Evolutionary conservation across 1,140 invertebrate genomes (phyloP).

Genomic region (Halotydeus destructor): DNA sequence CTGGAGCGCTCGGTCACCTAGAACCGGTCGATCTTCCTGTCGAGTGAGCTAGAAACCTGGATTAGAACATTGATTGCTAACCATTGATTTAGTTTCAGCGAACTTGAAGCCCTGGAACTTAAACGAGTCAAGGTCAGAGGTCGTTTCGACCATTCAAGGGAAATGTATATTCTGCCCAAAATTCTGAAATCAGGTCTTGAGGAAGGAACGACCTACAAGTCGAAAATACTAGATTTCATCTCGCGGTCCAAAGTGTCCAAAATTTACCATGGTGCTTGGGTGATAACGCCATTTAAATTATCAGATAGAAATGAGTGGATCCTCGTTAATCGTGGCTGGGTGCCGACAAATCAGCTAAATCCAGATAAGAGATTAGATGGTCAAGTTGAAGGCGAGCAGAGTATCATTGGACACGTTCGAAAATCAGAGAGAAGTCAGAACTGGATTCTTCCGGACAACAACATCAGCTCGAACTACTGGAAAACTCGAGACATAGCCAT

Average conservation of each 20-base stretch:
- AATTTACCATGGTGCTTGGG: background rate
- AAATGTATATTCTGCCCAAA: background rate
- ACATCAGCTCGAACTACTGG: too few relatives aligned
- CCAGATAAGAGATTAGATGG: background rate
- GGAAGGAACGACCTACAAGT: too few relatives aligned
- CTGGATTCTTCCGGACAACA: too few relatives aligned
- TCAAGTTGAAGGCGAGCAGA: slow-evolving; percentile 3
- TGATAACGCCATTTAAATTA: slow-evolving; percentile 5
- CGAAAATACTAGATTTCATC: too few relatives aligned
- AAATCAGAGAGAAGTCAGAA: background rate
- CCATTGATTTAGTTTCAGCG: background rate
- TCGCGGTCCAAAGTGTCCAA: background rate
- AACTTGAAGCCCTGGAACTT: slow-evolving; percentile 1
- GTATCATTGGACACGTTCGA: slow-evolving; percentile 3
- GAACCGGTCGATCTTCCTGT: slow-evolving; percentile 30
- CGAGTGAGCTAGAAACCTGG: background rate
- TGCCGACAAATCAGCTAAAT: background rate
- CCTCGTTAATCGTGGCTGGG: slow-evolving; percentile 3
- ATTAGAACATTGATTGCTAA: background rate
- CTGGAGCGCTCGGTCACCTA: too few relatives aligned
- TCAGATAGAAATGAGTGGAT: background rate
- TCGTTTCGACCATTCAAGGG: slow-evolving; percentile 3
- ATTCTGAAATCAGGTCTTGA: background rate
- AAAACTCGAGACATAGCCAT: slow-evolving; percentile 46
- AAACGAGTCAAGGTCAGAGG: background rate